These are phyloP conservation scores for Amazona ochrocephala DNA, from an alignment of 2,797 vertebrate genomes.

Conservation along the genomic window DNA sequence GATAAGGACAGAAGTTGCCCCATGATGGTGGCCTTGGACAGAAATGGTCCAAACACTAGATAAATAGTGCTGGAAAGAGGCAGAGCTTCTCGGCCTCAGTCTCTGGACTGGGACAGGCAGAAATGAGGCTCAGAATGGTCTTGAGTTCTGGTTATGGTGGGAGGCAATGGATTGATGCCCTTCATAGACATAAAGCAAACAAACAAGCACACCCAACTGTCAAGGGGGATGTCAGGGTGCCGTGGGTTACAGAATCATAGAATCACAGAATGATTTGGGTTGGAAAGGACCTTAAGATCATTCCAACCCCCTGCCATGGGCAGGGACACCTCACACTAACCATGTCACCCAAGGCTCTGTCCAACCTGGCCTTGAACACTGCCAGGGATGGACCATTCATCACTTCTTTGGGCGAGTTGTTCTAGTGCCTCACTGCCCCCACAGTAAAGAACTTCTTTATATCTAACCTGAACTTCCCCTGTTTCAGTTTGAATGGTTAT, in stretches of 20 bases:
- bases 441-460: too few relatives aligned
- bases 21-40: not conserved
- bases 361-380: too few relatives aligned
- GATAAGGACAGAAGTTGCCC: not conserved
- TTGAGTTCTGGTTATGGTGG: not conserved
- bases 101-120: not conserved
- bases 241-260: accelerated
- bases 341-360: too few relatives aligned
- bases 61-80: not conserved
- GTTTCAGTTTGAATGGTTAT: too few relatives aligned
- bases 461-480: too few relatives aligned
- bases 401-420: too few relatives aligned
- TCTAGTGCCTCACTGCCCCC: too few relatives aligned
- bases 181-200: not conserved
- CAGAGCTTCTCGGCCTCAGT: not conserved
- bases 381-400: too few relatives aligned
- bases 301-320: not conserved
- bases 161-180: accelerated
- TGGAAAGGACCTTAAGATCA: too few relatives aligned
- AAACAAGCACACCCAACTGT: not conserved
- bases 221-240: not conserved
- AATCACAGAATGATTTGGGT: not conserved
- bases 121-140: not conserved
- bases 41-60: not conserved
- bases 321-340: too few relatives aligned